These are phyloP conservation scores for Bombus consobrinus DNA, from an alignment of 1,140 invertebrate genomes.

Conservation along the genomic window DNA sequence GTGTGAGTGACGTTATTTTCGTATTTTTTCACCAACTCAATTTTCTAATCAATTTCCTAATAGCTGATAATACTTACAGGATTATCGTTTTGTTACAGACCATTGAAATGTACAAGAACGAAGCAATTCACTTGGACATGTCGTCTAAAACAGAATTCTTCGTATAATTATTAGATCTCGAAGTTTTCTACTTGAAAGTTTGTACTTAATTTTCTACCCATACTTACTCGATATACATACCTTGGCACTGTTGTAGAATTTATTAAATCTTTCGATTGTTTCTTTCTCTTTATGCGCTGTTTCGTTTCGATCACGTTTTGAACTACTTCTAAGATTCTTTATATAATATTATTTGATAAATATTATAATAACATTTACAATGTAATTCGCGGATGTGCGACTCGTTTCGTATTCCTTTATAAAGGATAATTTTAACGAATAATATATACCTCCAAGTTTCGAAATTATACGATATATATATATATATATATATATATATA, in stretches of 20 bases:
- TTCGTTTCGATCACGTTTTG: background rate
- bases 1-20: background rate
- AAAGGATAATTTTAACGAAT: background rate
- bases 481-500: too few species aligned
- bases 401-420: background rate
- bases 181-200: background rate
- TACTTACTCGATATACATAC: background rate
- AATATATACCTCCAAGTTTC: background rate
- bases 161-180: slow-evolving; percentile 79
- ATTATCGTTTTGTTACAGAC: slow-evolving; percentile 85
- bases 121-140: slow-evolving; percentile 93
- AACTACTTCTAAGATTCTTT: background rate
- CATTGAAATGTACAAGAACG: slow-evolving; percentile 95
- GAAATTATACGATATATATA: background rate
- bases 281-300: background rate
- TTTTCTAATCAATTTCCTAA: too few species aligned
- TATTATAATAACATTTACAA: background rate
- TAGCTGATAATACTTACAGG: background rate
- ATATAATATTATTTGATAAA: background rate
- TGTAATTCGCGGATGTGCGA: background rate
- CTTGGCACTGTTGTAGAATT: background rate
- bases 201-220: background rate
- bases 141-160: slow-evolving; percentile 94
- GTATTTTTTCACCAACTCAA: background rate
- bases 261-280: background rate